Base-by-base conservation (phyloP, 2,797 vertebrate genomes). In the Pagetopsis macropterus region DNA sequence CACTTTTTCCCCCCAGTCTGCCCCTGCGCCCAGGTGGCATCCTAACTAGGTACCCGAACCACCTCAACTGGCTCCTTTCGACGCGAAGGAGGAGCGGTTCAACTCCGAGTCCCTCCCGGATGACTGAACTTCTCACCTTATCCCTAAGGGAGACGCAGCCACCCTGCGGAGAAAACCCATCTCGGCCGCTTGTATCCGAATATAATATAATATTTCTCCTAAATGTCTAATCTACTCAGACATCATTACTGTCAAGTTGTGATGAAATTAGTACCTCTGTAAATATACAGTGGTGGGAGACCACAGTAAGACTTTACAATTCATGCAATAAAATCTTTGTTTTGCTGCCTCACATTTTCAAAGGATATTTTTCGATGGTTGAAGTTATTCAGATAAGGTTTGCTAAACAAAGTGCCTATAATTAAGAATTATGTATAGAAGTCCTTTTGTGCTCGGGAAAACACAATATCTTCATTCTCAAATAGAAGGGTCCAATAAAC, bases 401-500 rank as follows among this genome's bases (percentile, higher is more conserved):
- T 14, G 8, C 55, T 52, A 48, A 21, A 49, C 1, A 10, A 59
- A 45, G n/a, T 31, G 77, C 5, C 9, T 62, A n/a, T 44, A 62
- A 74, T 14, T 59, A 8, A 65, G n/a, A 37, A 11, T 13, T 52
- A 12, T 40, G 7, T 15, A 16, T 1, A 15, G 12, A 23, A 40
- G 62, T 13, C 41, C 62, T 17, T 67, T 46, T 50, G n/a, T 61
- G 9, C 27, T 46, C 40, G 60, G 27, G 52, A 66, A 80, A 37
- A 59, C 5, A 13, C 23, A 33, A 19, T 62, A 61, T 66, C 37
- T 51, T 37, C 17, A 52, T 16, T 1, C 45, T 81, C 65, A 64
- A 77, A 72, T 8, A 50, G 33, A 82, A 71, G 62, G 31, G 56
- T n/a, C 52, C 6, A 9, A 55, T 78, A 43, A 63, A 77, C 57